phyloP scores from a whole-genome alignment of 2,113 vertebrate species.

The Dolichallabes microphthalmus region DNA sequence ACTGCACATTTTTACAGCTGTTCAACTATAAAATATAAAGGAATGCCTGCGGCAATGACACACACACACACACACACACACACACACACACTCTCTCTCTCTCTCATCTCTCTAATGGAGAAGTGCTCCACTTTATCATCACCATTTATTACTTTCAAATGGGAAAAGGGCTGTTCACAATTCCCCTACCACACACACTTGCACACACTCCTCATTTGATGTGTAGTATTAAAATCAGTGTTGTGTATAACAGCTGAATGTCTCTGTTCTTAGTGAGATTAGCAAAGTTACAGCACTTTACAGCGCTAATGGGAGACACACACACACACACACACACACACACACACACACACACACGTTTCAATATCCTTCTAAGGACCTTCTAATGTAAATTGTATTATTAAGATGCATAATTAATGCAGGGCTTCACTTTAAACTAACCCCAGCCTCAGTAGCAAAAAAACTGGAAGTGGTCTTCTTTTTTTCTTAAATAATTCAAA shows the following conservation, averaged over 20 bases:
- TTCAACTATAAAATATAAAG: constrained; percentile 2
- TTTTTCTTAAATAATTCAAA: not conserved
- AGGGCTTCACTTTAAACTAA: not conserved
- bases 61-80: not conserved
- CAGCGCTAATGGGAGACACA: constrained; percentile 1
- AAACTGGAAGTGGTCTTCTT: not conserved
- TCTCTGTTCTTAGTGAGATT: constrained; percentile 16
- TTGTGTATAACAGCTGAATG: constrained; percentile 11
- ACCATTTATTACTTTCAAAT: constrained; percentile 19
- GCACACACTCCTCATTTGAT: constrained; percentile 11
- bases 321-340: not conserved
- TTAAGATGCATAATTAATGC: not conserved
- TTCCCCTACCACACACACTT: constrained; percentile 8
- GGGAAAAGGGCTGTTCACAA: not conserved
- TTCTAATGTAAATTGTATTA: not conserved
- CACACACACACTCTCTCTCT: not conserved
- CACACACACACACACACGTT: not conserved
- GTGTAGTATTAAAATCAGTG: constrained; percentile 15
- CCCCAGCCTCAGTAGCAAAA: not conserved
- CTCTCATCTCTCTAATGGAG: constrained; percentile 16
- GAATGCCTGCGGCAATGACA: constrained; percentile 6
- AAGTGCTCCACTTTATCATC: constrained; percentile 26
- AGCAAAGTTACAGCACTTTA: not conserved
- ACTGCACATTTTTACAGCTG: constrained; percentile 16
- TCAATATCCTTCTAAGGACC: not conserved